Conservation (phyloP, 1,140 invertebrate species). For the Sycobia sp. region DNA sequence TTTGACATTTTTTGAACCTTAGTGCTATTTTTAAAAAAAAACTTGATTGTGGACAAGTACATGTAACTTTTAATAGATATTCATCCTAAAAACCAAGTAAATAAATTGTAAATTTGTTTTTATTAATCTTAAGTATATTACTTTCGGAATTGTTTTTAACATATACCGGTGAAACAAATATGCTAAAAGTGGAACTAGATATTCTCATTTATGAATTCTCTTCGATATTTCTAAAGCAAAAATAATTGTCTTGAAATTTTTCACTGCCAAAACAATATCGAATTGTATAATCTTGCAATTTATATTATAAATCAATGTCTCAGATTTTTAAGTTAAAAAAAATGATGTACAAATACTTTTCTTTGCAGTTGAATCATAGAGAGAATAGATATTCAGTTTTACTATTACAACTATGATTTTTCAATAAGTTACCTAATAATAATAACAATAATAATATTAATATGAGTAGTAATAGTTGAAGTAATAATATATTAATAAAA, state of each 20-base stretch:
- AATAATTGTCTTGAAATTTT: constrained; percentile 27
- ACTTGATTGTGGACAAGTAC: neutral
- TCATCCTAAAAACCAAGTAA: constrained; percentile 13
- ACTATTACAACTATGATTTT: no score
- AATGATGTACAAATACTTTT: no score
- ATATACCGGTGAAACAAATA: constrained; percentile 24
- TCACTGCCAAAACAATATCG: constrained; percentile 26
- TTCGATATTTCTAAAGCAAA: constrained; percentile 13
- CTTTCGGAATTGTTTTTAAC: constrained; percentile 1
- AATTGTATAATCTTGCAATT: constrained; percentile 20
- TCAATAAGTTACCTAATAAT: no score
- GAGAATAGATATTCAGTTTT: no score
- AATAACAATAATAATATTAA: no score
- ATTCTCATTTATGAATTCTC: constrained; percentile 15
- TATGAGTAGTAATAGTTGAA: no score
- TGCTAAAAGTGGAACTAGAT: constrained; percentile 40
- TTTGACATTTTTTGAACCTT: constrained; percentile 4
- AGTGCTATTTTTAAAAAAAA: neutral
- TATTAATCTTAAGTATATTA: neutral
- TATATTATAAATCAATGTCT: constrained; percentile 10
- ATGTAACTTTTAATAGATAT: constrained; percentile 1
- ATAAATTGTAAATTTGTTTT: constrained; percentile 9
- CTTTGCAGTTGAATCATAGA: no score
- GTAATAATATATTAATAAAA: neutral
- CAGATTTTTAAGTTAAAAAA: no score